phyloP scores from a whole-genome alignment of 2,888 invertebrate genomes.

The Orthosia gracilis region DNA sequence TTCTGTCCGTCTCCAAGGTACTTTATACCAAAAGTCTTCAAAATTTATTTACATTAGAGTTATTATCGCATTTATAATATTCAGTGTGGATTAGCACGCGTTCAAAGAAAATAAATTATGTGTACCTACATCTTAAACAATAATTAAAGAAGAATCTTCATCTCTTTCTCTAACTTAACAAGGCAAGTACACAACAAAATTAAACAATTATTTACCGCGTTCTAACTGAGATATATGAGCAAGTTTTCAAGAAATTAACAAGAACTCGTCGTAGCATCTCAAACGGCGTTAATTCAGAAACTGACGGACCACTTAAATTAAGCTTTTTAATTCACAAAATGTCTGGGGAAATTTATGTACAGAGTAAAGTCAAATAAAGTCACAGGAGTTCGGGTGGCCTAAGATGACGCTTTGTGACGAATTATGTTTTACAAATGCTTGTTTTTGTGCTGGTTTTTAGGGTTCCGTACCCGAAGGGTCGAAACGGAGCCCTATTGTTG shows the following conservation, averaged over 20 bases:
- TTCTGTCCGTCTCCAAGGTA: no score
- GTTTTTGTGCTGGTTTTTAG: no score
- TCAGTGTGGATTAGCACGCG: no score
- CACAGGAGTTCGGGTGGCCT: conserved; percentile 39
- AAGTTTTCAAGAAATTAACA: conserved; percentile 36
- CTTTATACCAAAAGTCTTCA: no score
- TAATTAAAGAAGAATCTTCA: background rate
- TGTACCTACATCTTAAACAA: background rate
- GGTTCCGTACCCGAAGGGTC: no score
- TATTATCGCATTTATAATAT: no score
- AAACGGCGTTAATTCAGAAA: conserved; percentile 58
- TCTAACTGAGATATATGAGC: conserved; percentile 42
- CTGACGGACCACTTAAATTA: conserved; percentile 68
- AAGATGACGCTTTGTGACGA: conserved; percentile 57
- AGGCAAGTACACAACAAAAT: conserved; percentile 15
- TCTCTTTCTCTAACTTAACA: conserved; percentile 3
- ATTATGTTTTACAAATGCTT: background rate
- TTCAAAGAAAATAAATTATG: background rate
- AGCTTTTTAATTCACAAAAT: conserved; percentile 70
- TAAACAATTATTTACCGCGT: conserved; percentile 28
- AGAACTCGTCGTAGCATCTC: conserved; percentile 40
- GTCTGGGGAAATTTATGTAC: conserved; percentile 69
- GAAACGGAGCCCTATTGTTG: no score
- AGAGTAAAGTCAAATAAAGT: conserved; percentile 67
- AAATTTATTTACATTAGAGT: no score